Evolutionary conservation across 2,888 invertebrate species (phyloP), one percentile per base, ranked within the genome.

Genomic region (Dusona sp.): DNA sequence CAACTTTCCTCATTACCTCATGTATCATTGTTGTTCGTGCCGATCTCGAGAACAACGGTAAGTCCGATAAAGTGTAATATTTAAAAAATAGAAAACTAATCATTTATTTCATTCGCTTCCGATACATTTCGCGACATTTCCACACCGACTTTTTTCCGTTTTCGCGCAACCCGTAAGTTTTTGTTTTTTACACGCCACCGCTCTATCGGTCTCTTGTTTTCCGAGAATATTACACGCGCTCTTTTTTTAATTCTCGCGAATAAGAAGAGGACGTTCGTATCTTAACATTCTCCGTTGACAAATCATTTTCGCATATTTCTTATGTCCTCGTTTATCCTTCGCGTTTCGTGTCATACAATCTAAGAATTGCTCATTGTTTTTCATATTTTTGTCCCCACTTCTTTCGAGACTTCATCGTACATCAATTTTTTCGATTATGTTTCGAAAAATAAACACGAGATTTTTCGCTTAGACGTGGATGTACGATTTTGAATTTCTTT

Each of bases 1-100:
- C 89, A 89, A 88, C 89, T 87, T 89, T 89, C 79, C 85, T 91
- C 85, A 81, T 93, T 85, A 86, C 93, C 83, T 90, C 89, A 80
- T 89, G 85, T 84, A 88, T 92, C 85, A 88, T 90, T 72, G 83
- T 90, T 81, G 86, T 90, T 80, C 87, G 88, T 57, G 89, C 91
- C 85, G 89, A 90, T 84, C 86, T 88, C 74, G 88, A 91, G 70
- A 90, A 91, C 75, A 83, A 90, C 84, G 91, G 91, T 92, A 84
- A 90, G 90, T 90, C 67, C 33, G 45, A 75, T 51, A 2, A 36
- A 36, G 22, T 1, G 6, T 7, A n/a, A 9, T 45, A 42, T 8
- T 33, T 3, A 19, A n/a, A 16, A 3, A n/a, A 13, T 33, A 9
- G 22, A 65, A 65, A 65, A 67, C n/a, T 38, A 16, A 13, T 36